Conservation (phyloP, 2,888 invertebrate species). For the Nomada lathburiana region DNA sequence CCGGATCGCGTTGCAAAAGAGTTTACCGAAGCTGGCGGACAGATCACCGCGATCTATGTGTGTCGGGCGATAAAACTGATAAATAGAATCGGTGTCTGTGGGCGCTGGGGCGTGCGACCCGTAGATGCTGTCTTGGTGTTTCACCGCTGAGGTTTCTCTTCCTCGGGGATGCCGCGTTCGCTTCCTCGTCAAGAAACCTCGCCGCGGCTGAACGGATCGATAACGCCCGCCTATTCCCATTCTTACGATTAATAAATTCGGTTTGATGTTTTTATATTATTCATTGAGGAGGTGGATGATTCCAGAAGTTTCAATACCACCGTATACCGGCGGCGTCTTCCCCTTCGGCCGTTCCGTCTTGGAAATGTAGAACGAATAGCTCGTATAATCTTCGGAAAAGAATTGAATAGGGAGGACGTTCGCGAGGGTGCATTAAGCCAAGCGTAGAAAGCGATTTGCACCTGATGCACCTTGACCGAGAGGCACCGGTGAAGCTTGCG, state of each 20-base stretch:
- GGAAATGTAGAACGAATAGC: slow-evolving; percentile 14
- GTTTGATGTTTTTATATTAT: slow-evolving; percentile 19
- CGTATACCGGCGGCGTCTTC: background rate
- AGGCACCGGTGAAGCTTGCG: background rate
- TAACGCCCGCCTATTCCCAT: slow-evolving; percentile 7
- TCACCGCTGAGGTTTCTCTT: slow-evolving; percentile 19
- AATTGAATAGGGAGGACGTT: slow-evolving; percentile 7
- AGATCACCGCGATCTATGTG: background rate
- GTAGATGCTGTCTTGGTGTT: slow-evolving; percentile 32
- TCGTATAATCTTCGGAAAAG: slow-evolving; percentile 7
- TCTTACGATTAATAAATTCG: slow-evolving; percentile 44
- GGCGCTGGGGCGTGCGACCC: background rate
- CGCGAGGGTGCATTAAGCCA: slow-evolving; percentile 2
- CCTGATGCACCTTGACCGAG: slow-evolving; percentile 31
- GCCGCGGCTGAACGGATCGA: slow-evolving; percentile 30
- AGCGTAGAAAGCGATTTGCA: slow-evolving; percentile 26
- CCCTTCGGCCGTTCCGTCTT: background rate
- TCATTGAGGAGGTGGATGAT: background rate
- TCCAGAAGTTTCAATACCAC: background rate
- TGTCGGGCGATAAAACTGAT: slow-evolving; percentile 1
- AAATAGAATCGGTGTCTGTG: slow-evolving; percentile 18
- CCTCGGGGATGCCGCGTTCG: background rate
- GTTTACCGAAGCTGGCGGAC: slow-evolving; percentile 3
- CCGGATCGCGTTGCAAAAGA: slow-evolving; percentile 32
- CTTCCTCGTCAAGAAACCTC: slow-evolving; percentile 1